Evolutionary conservation across 2,888 invertebrate genomes (phyloP).

Genomic region (Nomada ferruginata): DNA sequence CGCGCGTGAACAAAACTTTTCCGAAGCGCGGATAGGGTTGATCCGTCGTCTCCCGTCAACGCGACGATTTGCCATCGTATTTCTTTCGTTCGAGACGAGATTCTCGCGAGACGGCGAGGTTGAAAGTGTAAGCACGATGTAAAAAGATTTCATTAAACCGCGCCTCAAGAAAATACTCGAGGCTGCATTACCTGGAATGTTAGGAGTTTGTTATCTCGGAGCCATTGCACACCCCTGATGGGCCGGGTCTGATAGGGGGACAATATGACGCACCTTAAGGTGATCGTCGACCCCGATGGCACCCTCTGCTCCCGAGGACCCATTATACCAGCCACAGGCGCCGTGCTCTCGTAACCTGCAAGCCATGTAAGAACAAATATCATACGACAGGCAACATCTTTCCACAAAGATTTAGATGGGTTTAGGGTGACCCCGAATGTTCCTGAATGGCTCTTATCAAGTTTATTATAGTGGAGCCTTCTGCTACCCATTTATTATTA

Average conservation of each 20-base stretch:
- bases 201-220: constrained; percentile 86
- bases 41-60: not conserved
- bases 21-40: no score
- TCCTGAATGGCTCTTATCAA: not conserved
- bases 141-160: constrained; percentile 65
- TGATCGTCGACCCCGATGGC: constrained; percentile 85
- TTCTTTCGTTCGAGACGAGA: constrained; percentile 32
- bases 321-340: constrained; percentile 85
- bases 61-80: constrained; percentile 51
- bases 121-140: not conserved
- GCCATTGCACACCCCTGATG: constrained; percentile 85
- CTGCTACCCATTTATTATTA: not conserved
- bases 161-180: constrained; percentile 13
- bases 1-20: constrained; percentile 29
- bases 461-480: not conserved
- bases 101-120: constrained; percentile 3
- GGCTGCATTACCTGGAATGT: constrained; percentile 85
- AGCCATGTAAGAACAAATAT: constrained; percentile 72
- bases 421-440: constrained; percentile 9
- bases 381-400: constrained; percentile 50
- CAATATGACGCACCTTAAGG: constrained; percentile 86
- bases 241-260: constrained; percentile 82
- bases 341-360: constrained; percentile 83
- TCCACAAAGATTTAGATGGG: constrained; percentile 22
- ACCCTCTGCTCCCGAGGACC: constrained; percentile 86